Base-by-base conservation (phyloP, 2,888 invertebrate species). In the Tethea ocularis region DNA sequence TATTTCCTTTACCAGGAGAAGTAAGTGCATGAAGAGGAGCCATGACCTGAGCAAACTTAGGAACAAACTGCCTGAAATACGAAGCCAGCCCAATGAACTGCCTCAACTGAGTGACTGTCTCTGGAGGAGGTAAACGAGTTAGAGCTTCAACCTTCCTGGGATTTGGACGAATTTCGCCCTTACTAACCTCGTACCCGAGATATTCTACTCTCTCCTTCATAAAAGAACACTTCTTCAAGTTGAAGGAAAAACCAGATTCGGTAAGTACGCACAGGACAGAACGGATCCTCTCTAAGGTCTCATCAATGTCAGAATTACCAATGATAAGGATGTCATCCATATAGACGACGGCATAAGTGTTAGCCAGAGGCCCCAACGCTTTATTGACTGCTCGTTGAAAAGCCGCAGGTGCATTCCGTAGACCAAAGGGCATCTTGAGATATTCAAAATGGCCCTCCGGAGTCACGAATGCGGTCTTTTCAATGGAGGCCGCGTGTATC, bases 31-130 rank as follows among this genome's bases (percentile, higher is more conserved):
- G 63, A 0, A 74, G 22, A 0, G 71, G 68, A 0, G 17, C 46
- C 61, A 61, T 61, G 0, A 59, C 60, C 4, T 7, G 46, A 0
- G 71, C 66, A 17, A 69, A 72, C 0, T 58, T 22, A 0, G 52
- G 36, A 0, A 74, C 36, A 55, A 73, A 72, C 11, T 70, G 57
- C 0, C 72, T 22, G 54, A 73, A 74, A 23, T 73, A 72, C 0
- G 69, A 67, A 0, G 72, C 69, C 0, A 74, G 24, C 0, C 74
- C 74, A 0, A 68, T 61, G 53, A 73, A 72, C 24, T 76, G 77
- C 1, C 75, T 51, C 0, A 75, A 1, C 20, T 72, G 70, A 0
- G 56, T 52, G 0, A 64, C 57, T 0, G 61, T 64, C 29, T 62
- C 26, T 0, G 74, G 74, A 2, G 58, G 52, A 0, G 60, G 60